phyloP scores from a whole-genome alignment of 2,888 invertebrate species.

The Eupithecia pulchellata region DNA sequence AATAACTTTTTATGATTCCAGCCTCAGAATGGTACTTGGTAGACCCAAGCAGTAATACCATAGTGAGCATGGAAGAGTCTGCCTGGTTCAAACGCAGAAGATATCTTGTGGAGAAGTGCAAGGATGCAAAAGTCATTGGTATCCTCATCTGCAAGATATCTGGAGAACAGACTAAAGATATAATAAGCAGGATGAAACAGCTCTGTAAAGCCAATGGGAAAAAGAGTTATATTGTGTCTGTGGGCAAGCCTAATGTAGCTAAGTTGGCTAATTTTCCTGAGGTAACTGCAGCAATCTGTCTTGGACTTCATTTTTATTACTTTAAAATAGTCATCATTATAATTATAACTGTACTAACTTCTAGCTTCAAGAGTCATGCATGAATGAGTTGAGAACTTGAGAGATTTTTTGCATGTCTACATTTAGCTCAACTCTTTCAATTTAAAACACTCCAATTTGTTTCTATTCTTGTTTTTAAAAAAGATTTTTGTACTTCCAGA shows the following conservation, averaged over 20 bases:
- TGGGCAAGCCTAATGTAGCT: constrained; percentile 97
- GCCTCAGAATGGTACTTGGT: constrained; percentile 85
- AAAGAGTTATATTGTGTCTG: constrained; percentile 95
- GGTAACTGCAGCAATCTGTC: constrained; percentile 70
- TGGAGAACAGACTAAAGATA: constrained; percentile 90
- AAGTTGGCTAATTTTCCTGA: constrained; percentile 98
- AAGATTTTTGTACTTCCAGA: constrained; percentile 71
- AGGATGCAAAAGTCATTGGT: constrained; percentile 94
- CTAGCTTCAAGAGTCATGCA: too few species aligned
- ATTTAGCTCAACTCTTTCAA: too few species aligned
- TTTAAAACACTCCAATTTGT: too few species aligned
- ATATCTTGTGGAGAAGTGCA: constrained; percentile 95
- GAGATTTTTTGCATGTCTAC: too few species aligned
- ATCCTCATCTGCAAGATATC: constrained; percentile 96
- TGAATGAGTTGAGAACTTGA: too few species aligned
- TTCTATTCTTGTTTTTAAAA: neutral
- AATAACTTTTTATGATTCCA: constrained; percentile 46
- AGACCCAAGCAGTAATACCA: constrained; percentile 67
- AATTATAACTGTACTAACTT: too few species aligned
- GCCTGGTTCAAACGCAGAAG: constrained; percentile 91
- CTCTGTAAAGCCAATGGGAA: constrained; percentile 91
- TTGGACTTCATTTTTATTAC: neutral
- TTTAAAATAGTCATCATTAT: neutral
- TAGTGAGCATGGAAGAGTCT: constrained; percentile 74
- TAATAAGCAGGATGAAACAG: constrained; percentile 90